Evolutionary conservation across 2,113 vertebrate genomes (phyloP), one percentile per base, ranked within the genome.

Genomic region (Motacilla alba): DNA sequence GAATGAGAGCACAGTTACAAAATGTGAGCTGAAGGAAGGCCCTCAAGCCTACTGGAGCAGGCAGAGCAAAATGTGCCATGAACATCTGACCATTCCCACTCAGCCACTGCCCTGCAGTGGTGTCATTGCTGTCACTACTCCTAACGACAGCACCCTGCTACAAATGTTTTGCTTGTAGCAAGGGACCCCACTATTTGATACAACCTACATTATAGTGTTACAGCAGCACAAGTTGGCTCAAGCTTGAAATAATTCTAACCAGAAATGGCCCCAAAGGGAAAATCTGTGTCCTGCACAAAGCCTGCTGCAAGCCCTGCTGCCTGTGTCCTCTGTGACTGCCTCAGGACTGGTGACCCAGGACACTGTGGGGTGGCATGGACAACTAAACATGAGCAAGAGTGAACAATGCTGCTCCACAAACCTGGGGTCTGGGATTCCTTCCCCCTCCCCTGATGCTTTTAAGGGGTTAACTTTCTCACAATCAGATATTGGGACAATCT

Each of bases 401-500:
- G 66, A 76, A 53, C 31, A 53, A 8, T 1, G 0, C 20, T 0
- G 0, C 41, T 72, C 47, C 88, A 79, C 56, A 37, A 70, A 68
- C 73, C 75, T 60, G n/a, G 41, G 28, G 7, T 43, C 74, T 95
- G 83, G 58, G 59, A 50, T 79, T 89, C 63, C 39, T 28, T 52
- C n/a, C 75, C 74, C 37, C 64, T 80, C 30, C 69, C 39, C 22
- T 35, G 46, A 14, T 64, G 64, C 94, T 97, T 96, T 95, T 64
- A 78, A 56, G 96, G 96, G 95, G 97, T 98, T 98, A 96, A 98
- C 95, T 97, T 98, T 98, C 97, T 98, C 98, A 97, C 96, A 97
- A 97, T 98, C 97, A 97, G 97, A 97, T 96, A 94, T 44, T 95
- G 94, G 97, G 94, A 86, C 93, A 74, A 96, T 97, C 97, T 98